phyloP scores from a whole-genome alignment of 2,888 invertebrate genomes.

The Agrotis segetum region DNA sequence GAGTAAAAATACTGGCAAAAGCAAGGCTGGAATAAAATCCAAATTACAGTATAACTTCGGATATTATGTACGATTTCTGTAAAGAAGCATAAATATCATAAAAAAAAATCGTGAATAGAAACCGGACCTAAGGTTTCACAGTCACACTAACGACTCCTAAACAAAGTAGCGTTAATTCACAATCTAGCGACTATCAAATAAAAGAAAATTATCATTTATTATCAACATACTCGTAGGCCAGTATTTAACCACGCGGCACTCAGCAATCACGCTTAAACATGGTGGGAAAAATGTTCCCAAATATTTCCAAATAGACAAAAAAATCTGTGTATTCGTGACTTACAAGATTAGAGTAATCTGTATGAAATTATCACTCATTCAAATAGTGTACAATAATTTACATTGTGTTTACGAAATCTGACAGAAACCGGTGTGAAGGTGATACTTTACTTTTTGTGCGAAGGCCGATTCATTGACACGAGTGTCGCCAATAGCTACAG shows the following conservation, averaged over 20 bases:
- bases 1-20: too few relatives aligned
- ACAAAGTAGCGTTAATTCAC: neutral
- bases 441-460: conserved; percentile 7
- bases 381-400: conserved; percentile 29
- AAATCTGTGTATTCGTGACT: conserved; percentile 40
- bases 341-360: conserved; percentile 38
- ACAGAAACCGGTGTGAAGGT: conserved; percentile 26
- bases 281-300: conserved; percentile 16
- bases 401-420: conserved; percentile 20
- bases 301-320: conserved; percentile 10
- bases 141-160: neutral
- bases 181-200: neutral
- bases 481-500: neutral
- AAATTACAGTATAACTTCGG: too few relatives aligned
- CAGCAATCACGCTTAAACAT: conserved; percentile 29
- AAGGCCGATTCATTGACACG: conserved; percentile 18
- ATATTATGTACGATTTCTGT: too few relatives aligned
- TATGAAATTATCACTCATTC: conserved; percentile 39
- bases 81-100: too few relatives aligned
- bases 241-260: conserved; percentile 5
- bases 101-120: too few relatives aligned
- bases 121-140: too few relatives aligned
- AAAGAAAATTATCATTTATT: conserved; percentile 30
- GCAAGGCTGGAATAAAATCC: too few relatives aligned
- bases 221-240: conserved; percentile 2